Base-by-base conservation (phyloP, 2,888 invertebrate genomes). In the Pristionchus mayeri region DNA sequence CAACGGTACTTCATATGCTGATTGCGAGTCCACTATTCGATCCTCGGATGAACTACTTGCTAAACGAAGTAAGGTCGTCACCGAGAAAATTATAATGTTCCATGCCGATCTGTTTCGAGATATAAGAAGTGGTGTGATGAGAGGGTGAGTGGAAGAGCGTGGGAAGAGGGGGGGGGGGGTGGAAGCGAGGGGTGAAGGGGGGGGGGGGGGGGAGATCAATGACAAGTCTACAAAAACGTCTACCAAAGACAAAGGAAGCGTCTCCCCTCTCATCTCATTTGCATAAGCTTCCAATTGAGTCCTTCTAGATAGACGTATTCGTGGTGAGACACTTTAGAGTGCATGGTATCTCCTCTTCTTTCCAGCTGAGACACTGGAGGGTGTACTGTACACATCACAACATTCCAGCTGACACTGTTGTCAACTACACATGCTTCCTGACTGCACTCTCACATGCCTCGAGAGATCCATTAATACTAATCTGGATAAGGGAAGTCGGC, bases 61-160 rank as follows among this genome's bases (percentile, higher is more conserved):
- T 30, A 79, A 79, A 40, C 18, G 37, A 50, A 54, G 79, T 79
- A 50, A 79, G 79, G n/a, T 79, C 30, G n/a, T n/a, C n/a, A n/a
- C n/a, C n/a, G n/a, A n/a, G n/a, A n/a, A n/a, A n/a, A n/a, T n/a
- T n/a, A n/a, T n/a, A n/a, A n/a, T n/a, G n/a, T n/a, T n/a, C n/a
- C n/a, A n/a, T n/a, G n/a, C n/a, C n/a, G n/a, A n/a, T 71, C 76
- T 78, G 76, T 71, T 40, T 83, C 54, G 83, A 85, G 80, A 79
- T 40, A 48, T n/a, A 30, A 21, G 67, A 54, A 78, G 78, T 34
- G 18, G 34, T n/a, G n/a, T n/a, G n/a, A n/a, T n/a, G 78, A 81
- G 82, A 21, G 57, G 37, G 54, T 60, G 50, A 54, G 50, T 6
- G 79, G 37, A 21, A 48, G 78, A 44, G 44, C n/a, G 57, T 4